phyloP scores from a whole-genome alignment of 2,888 invertebrate genomes.

The Lasioglossum lativentre region DNA sequence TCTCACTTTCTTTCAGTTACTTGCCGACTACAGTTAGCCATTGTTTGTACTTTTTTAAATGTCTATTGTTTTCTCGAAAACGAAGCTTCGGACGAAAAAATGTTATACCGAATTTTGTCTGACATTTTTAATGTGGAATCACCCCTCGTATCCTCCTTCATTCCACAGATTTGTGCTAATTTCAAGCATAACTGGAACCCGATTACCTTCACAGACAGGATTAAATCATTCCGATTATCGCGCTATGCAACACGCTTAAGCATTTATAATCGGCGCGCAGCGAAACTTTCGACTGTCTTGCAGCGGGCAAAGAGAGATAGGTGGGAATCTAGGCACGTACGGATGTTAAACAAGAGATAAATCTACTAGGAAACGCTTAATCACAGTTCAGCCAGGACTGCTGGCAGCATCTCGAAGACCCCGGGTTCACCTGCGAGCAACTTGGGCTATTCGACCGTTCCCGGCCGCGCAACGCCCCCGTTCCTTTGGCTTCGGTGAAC shows the following conservation, averaged over 20 bases:
- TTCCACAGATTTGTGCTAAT: too few species aligned
- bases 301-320: not conserved
- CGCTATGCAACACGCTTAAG: not conserved
- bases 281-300: not conserved
- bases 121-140: not conserved
- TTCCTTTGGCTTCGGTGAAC: conserved; percentile 3
- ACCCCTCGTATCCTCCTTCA: not conserved
- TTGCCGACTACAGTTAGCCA: not conserved
- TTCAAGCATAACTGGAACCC: not conserved
- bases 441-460: conserved; percentile 34
- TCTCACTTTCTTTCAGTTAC: not conserved
- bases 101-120: not conserved
- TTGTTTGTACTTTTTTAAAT: not conserved
- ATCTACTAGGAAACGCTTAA: not conserved
- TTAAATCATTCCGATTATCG: not conserved
- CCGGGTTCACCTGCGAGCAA: conserved; percentile 46
- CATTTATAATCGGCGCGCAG: not conserved
- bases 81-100: not conserved
- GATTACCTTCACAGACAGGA: not conserved
- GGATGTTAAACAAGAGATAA: conserved; percentile 5
- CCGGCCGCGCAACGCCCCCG: not conserved
- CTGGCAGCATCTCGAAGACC: conserved; percentile 4
- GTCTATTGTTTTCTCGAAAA: too few species aligned
- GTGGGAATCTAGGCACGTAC: not conserved
- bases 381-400: conserved; percentile 40